Conservation (phyloP, 2,797 vertebrate genomes). For the Pipistrellus kuhlii region DNA sequence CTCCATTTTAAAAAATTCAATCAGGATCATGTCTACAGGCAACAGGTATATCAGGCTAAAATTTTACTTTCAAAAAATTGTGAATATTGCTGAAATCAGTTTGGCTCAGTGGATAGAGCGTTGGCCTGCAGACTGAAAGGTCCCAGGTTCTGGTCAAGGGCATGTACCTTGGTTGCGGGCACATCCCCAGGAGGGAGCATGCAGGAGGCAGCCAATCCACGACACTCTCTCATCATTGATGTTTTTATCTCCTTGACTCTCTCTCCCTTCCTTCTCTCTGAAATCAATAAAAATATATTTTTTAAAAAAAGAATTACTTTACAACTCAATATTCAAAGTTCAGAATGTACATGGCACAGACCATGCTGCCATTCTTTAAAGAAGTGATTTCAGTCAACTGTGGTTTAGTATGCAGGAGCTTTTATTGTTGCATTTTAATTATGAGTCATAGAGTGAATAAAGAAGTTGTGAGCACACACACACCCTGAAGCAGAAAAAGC, state of each 20-base stretch:
- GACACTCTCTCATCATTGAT: too few species aligned
- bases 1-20: conserved; percentile 1
- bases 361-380: conserved; percentile 59
- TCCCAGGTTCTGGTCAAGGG: too few species aligned
- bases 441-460: conserved; percentile 83
- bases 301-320: conserved; percentile 39
- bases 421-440: conserved; percentile 83
- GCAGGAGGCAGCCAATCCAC: too few species aligned
- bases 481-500: conserved; percentile 23
- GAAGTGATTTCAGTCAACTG: conserved; percentile 77
- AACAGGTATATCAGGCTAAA: conserved; percentile 6
- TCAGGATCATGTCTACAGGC: background rate
- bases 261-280: too few species aligned
- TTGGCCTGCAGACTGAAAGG: too few species aligned
- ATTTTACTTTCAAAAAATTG: conserved; percentile 58
- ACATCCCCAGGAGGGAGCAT: too few species aligned
- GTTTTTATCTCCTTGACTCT: too few species aligned
- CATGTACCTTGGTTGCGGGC: too few species aligned
- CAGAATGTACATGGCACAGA: conserved; percentile 76
- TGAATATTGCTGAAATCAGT: background rate
- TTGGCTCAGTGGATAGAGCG: too few species aligned
- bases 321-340: conserved; percentile 58
- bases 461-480: conserved; percentile 76
- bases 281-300: too few species aligned
- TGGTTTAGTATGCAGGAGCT: conserved; percentile 79